These are phyloP conservation scores for Arrhopalites spinosus DNA, from an alignment of 2,888 invertebrate genomes.

Conservation along the genomic window DNA sequence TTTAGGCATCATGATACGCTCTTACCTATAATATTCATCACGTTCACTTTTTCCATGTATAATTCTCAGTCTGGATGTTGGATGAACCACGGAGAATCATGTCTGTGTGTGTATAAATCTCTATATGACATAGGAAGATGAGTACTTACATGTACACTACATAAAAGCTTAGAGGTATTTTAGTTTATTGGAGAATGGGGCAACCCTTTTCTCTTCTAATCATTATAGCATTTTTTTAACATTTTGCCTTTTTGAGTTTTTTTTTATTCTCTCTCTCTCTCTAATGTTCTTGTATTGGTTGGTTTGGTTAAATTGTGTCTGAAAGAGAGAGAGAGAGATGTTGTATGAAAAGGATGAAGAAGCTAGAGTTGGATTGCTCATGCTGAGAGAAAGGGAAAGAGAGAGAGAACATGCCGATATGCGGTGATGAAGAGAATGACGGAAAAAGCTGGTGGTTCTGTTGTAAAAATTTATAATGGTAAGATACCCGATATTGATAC, in stretches of 20 bases:
- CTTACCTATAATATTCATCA: not conserved
- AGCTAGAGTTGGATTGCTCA: conserved; percentile 3
- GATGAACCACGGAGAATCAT: too few relatives aligned
- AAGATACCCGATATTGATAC: not conserved
- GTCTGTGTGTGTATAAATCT: too few relatives aligned
- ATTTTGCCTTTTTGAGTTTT: conserved; percentile 17
- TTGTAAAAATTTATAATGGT: conserved; percentile 17
- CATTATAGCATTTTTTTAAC: conserved; percentile 8
- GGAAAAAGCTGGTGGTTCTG: conserved; percentile 1
- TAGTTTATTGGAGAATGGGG: conserved; percentile 4
- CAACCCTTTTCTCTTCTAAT: conserved; percentile 14
- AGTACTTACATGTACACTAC: not conserved
- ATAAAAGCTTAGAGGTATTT: too few relatives aligned
- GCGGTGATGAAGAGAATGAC: not conserved
- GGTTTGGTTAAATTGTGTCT: not conserved
- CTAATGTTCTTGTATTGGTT: not conserved
- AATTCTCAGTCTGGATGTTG: too few relatives aligned
- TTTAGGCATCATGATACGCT: not conserved
- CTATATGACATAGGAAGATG: not conserved
- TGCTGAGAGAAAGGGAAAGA: conserved; percentile 1
- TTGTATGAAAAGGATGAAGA: not conserved
- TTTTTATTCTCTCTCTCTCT: not conserved
- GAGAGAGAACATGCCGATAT: not conserved
- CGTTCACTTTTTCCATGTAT: not conserved
- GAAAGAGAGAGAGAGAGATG: conserved; percentile 1